phyloP scores from a whole-genome alignment of 2,113 vertebrate genomes.

The Suncus etruscus region DNA sequence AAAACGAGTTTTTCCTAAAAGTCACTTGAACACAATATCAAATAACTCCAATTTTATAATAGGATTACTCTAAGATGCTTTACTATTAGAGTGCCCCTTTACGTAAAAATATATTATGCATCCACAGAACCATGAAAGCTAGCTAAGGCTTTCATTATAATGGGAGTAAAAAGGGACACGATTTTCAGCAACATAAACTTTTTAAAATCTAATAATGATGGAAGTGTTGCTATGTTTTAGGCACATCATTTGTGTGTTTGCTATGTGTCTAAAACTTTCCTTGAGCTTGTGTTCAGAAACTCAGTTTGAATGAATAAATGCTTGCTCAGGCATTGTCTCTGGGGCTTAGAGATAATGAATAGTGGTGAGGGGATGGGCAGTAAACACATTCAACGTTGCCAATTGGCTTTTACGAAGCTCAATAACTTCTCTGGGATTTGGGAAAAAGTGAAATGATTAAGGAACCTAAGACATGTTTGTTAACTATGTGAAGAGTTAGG shows the following conservation, averaged over 20 bases:
- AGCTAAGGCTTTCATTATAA: constrained; percentile 43
- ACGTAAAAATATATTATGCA: constrained; percentile 21
- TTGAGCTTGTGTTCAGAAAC: constrained; percentile 28
- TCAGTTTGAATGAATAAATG: constrained; percentile 46
- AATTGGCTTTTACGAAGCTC: constrained; percentile 27
- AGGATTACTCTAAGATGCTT: constrained; percentile 49
- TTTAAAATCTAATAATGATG: constrained; percentile 49
- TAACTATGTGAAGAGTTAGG: constrained; percentile 43
- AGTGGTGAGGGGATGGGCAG: background rate
- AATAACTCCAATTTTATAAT: constrained; percentile 57
- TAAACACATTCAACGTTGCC: background rate
- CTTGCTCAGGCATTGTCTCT: constrained; percentile 31
- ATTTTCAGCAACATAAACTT: constrained; percentile 37
- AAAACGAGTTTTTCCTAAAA: constrained; percentile 54
- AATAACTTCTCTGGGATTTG: constrained; percentile 20
- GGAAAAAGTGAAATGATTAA: constrained; percentile 41
- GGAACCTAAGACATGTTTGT: constrained; percentile 5
- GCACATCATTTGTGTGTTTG: background rate
- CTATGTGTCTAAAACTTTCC: background rate
- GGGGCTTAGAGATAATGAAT: background rate
- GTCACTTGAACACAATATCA: constrained; percentile 31
- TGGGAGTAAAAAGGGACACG: constrained; percentile 5
- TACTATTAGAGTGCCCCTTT: constrained; percentile 35
- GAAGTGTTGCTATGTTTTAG: constrained; percentile 39
- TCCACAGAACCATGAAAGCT: background rate